Conservation (phyloP, 2,888 invertebrate species). For the Tachystola acroxantha region DNA sequence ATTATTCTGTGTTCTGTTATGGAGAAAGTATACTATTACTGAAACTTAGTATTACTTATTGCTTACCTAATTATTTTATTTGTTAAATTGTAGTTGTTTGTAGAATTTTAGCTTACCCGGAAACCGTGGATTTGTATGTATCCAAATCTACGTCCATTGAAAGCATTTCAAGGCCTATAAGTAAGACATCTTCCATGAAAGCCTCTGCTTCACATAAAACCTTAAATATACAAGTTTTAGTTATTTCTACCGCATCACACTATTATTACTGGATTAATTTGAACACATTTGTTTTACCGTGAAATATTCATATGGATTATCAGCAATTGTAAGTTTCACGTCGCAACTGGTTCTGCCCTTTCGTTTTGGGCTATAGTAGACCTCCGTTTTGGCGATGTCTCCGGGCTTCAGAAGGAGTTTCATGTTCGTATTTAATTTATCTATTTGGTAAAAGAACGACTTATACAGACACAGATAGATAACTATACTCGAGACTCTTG, state of each 20-base stretch:
- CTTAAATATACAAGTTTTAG: conserved; percentile 25
- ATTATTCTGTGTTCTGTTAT: conserved; percentile 32
- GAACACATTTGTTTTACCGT: conserved; percentile 46
- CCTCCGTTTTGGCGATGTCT: conserved; percentile 36
- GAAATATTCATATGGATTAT: conserved; percentile 64
- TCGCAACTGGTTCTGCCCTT: conserved; percentile 57
- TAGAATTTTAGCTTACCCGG: neutral
- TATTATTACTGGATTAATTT: neutral
- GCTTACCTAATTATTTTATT: too few relatives aligned
- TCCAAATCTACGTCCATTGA: conserved; percentile 60
- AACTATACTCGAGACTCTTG: too few relatives aligned
- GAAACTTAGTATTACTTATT: too few relatives aligned
- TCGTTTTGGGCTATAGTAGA: conserved; percentile 51
- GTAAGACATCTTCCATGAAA: conserved; percentile 66
- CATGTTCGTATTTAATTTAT: conserved; percentile 32
- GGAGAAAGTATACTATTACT: neutral
- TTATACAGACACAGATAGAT: too few relatives aligned
- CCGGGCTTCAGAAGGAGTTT: conserved; percentile 39
- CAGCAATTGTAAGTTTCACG: conserved; percentile 43
- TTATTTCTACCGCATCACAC: neutral
- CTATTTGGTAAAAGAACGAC: too few relatives aligned
- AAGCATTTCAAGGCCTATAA: conserved; percentile 62
- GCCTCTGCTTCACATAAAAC: conserved; percentile 64
- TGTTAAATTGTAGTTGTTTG: too few relatives aligned
- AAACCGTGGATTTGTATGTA: conserved; percentile 37